Evolutionary conservation across 1,140 invertebrate species (phyloP).

Genomic region (Pollicipes pollicipes): DNA sequence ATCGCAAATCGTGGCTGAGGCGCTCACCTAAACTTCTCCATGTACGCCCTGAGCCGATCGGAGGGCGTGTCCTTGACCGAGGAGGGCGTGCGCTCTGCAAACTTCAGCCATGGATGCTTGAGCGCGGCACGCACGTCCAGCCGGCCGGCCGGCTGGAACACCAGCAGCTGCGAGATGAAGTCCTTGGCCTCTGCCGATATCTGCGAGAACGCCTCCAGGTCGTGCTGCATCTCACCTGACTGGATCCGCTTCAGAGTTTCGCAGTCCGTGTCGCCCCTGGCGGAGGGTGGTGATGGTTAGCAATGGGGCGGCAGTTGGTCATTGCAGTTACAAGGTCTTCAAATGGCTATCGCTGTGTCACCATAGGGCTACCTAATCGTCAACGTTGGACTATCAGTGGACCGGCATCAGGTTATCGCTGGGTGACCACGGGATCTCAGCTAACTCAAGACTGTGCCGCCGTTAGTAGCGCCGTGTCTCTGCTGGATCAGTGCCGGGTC

Average conservation of each 20-base stretch:
- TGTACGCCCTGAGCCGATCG: neutral
- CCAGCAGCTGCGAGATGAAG: slow-evolving; percentile 64
- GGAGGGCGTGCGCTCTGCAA: neutral
- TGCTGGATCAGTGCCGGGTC: too few species aligned
- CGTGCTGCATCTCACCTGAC: slow-evolving; percentile 32
- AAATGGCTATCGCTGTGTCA: too few species aligned
- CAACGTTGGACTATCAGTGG: too few species aligned
- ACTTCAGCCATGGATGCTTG: slow-evolving; percentile 61
- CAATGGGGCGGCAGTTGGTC: too few species aligned
- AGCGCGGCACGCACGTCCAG: slow-evolving; percentile 60
- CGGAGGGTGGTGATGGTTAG: too few species aligned
- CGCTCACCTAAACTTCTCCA: neutral
- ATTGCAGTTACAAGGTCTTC: too few species aligned
- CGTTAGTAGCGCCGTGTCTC: too few species aligned
- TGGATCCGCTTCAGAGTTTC: slow-evolving; percentile 67
- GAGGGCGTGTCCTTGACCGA: neutral
- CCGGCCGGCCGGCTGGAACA: slow-evolving; percentile 48
- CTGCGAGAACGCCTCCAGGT: slow-evolving; percentile 27
- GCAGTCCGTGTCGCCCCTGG: slow-evolving; percentile 51
- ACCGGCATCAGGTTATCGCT: too few species aligned
- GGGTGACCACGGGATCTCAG: too few species aligned
- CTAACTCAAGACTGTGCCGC: too few species aligned
- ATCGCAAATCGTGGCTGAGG: too few species aligned
- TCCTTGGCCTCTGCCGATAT: slow-evolving; percentile 66
- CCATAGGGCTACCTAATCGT: too few species aligned